Base-by-base conservation (phyloP, 2,888 invertebrate species). In the Thyatira batis region DNA sequence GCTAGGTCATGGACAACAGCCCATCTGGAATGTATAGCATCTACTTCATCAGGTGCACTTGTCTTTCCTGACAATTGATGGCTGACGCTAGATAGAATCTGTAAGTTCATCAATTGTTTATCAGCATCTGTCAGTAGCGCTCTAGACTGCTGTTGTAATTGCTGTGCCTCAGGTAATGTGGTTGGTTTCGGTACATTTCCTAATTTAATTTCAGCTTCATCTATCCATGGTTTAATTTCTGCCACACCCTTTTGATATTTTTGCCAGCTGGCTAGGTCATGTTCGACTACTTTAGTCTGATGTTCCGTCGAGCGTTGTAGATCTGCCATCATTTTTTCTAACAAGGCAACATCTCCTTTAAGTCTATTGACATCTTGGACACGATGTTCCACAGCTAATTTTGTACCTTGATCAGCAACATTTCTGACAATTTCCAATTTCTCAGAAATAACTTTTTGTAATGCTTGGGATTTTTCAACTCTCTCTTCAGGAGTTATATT, bases 181-280 rank as follows among this genome's bases (percentile, higher is more conserved):
- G 94, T 87, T 17, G 98, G 97, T 82, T 97, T 97, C 4, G 95
- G 94, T 8, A 95, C 94, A 58, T 93, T 93, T 17, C 95, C 93
- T 23, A 97, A 93, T 87, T 95, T 96, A n/a, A 95, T 86, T 89
- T 98, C 98, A 17, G 97, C 96, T 78, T 96, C 94, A 80, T 97
- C 96, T 53, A 98, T 94, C 96, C 98, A 97, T 0, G 98, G 97
- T 78, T 96, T 95, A 50, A 98, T 94, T 81, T 96, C 95, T 57
- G 95, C 94, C 27, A 97, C 93, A 53, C 94, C 95, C 45, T 94
- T 93, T 84, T 97, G 96, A 83, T 97, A 97, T 70, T 95, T 94
- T 76, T 97, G 95, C 96, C 97, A 98, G 63, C 96, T 96, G 33
- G 94, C 94, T 48, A 98, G 90, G 78, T 98, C 97, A 71, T 95